These are phyloP conservation scores for Epinotia nisella DNA, from an alignment of 2,888 invertebrate species.

Conservation along the genomic window DNA sequence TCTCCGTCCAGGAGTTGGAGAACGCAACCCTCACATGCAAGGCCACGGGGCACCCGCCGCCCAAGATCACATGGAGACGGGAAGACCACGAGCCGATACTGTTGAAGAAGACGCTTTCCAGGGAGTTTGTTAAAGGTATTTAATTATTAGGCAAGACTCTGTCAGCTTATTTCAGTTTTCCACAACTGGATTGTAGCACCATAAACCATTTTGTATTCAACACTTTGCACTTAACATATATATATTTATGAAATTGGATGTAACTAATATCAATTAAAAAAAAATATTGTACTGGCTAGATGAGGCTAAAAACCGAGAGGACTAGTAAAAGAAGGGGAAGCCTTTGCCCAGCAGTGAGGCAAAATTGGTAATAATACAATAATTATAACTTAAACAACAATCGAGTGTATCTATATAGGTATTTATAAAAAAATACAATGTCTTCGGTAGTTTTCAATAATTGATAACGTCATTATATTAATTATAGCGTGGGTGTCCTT, in stretches of 20 bases:
- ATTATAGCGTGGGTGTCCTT: not conserved
- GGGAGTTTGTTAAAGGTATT: slow-evolving; percentile 79
- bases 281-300: no score
- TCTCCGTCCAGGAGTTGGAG: slow-evolving; percentile 92
- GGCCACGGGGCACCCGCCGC: slow-evolving; percentile 92
- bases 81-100: slow-evolving; percentile 89
- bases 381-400: not conserved
- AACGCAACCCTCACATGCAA: slow-evolving; percentile 93
- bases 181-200: not conserved
- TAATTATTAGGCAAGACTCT: not conserved
- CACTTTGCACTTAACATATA: no score
- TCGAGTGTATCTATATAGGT: no score
- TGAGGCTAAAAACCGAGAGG: no score
- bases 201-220: no score
- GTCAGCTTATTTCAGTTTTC: not conserved
- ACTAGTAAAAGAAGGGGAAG: no score
- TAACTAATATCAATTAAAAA: no score
- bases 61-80: slow-evolving; percentile 92
- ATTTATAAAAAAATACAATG: not conserved
- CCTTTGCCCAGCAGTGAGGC: no score
- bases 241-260: no score
- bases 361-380: no score
- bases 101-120: slow-evolving; percentile 80
- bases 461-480: not conserved
- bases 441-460: not conserved